These are phyloP conservation scores for Martes martes DNA, from an alignment of 2,113 vertebrate species.

Conservation along the genomic window DNA sequence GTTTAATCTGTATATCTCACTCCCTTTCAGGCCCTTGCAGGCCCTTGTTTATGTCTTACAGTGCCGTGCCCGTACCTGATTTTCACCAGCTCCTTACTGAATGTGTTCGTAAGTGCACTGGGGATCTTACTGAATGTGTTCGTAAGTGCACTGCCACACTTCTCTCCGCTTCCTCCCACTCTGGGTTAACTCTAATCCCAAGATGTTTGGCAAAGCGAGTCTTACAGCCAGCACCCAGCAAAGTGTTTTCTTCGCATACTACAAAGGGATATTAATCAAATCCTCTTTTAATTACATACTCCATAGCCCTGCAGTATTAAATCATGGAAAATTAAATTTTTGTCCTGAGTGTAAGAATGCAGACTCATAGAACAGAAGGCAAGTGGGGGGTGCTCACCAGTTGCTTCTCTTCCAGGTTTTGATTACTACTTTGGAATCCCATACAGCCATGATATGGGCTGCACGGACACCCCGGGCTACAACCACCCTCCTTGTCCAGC, in stretches of 20 bases:
- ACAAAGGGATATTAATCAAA: conserved; percentile 62
- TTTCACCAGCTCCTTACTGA: neutral
- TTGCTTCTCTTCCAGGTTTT: conserved; percentile 86
- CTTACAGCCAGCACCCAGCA: conserved; percentile 13
- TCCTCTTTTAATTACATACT: conserved; percentile 69
- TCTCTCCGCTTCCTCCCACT: neutral
- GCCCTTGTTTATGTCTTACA: neutral
- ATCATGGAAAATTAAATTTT: conserved; percentile 39
- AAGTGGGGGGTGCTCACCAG: neutral
- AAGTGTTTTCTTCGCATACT: conserved; percentile 37
- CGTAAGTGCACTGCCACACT: neutral
- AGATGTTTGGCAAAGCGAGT: neutral
- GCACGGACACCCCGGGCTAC: conserved; percentile 91
- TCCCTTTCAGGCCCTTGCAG: neutral
- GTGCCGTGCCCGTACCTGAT: neutral
- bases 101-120: neutral
- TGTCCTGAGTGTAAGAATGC: neutral
- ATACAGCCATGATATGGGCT: conserved; percentile 99
- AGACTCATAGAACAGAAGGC: neutral
- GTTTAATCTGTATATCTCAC: neutral
- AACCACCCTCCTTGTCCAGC: conserved; percentile 87
- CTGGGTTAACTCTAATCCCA: neutral
- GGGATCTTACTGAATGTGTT: neutral
- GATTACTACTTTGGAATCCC: conserved; percentile 95
- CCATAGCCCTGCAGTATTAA: neutral